These are phyloP conservation scores for Amaurobius ferox DNA, from an alignment of 2,888 invertebrate genomes.

Conservation along the genomic window DNA sequence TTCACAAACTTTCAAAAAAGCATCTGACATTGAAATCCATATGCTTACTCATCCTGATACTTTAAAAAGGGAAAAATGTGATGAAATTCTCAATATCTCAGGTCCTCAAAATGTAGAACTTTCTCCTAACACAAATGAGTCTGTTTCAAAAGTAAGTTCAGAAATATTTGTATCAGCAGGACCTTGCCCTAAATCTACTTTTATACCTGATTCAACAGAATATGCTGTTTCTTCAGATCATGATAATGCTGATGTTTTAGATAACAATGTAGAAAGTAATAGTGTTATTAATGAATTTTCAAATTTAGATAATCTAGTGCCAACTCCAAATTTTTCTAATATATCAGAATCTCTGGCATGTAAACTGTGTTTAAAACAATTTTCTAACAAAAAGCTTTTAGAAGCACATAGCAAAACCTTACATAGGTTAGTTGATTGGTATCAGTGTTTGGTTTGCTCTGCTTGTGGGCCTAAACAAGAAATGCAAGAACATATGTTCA, in stretches of 20 bases:
- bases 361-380: slow-evolving; percentile 41
- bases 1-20: slow-evolving; percentile 22
- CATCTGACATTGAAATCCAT: slow-evolving; percentile 42
- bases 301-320: background rate
- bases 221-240: background rate
- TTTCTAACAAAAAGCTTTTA: background rate
- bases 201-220: background rate
- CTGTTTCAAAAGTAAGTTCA: too few relatives aligned
- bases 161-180: too few relatives aligned
- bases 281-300: background rate
- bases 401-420: slow-evolving; percentile 23
- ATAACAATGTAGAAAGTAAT: background rate
- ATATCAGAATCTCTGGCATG: background rate
- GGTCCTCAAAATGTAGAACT: too few relatives aligned
- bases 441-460: slow-evolving; percentile 54
- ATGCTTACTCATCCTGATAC: slow-evolving; percentile 3
- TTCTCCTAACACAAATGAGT: too few relatives aligned
- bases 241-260: background rate
- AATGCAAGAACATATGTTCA: slow-evolving; percentile 60
- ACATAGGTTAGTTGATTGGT: slow-evolving; percentile 63
- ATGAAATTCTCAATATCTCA: too few relatives aligned
- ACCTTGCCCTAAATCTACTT: too few relatives aligned
- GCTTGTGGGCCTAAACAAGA: slow-evolving; percentile 41
- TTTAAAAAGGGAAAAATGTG: too few relatives aligned
- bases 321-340: background rate